These are phyloP conservation scores for Felis catus DNA, from an alignment of 2,113 vertebrate genomes.

Conservation along the genomic window DNA sequence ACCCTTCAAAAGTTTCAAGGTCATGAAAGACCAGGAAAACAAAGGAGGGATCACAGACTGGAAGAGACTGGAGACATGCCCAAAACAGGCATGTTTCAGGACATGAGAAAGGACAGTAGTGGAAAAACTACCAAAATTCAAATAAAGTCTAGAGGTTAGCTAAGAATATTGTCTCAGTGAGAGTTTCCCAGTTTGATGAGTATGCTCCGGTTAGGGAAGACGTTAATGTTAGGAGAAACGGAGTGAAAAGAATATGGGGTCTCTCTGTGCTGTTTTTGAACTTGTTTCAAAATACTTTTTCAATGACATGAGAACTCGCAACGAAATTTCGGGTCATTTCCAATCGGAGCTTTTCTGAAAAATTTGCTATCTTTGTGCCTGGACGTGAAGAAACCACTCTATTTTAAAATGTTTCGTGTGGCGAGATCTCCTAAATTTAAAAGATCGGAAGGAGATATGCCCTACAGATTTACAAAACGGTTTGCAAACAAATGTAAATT, in stretches of 20 bases:
- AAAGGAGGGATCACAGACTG: neutral
- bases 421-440: neutral
- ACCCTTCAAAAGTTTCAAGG: neutral
- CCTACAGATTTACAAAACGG: neutral
- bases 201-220: neutral
- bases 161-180: neutral
- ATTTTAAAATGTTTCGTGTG: neutral
- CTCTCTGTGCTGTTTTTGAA: neutral
- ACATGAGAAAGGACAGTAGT: neutral
- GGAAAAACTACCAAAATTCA: neutral
- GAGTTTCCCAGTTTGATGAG: neutral
- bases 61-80: neutral
- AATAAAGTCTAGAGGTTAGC: neutral
- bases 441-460: neutral
- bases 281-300: neutral
- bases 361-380: neutral
- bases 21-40: neutral
- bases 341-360: conserved; percentile 4
- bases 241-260: neutral
- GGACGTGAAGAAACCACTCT: neutral
- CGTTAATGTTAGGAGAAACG: neutral
- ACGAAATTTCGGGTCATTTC: neutral
- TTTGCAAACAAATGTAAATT: neutral
- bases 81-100: neutral
- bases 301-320: neutral